Evolutionary conservation across 2,888 invertebrate genomes (phyloP), one percentile per base, ranked within the genome.

Genomic region (Oxytorus armatus): DNA sequence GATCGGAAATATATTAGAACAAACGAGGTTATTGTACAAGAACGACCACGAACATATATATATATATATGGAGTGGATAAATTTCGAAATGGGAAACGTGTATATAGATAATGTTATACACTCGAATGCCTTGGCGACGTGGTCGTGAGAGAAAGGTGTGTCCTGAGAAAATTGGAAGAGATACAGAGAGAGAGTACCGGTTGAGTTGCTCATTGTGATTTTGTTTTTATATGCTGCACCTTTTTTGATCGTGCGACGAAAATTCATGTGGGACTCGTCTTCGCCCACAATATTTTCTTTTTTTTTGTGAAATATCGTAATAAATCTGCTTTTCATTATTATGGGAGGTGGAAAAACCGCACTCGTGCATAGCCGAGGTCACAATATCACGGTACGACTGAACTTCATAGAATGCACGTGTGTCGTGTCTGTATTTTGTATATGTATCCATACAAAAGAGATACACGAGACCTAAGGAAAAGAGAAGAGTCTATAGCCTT

Each of bases 341-440:
- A 23, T 33, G 68, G 61, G 53, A 53, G 39, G 51, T 21, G 51
- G 42, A 53, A 39, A 61, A 36, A 44, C 69, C n/a, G 51, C 23
- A 2, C 29, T 5, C 11, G 25, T 33, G 10, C 51, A 42, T 51
- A 25, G 21, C 23, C 61, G 77, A 68, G 77, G 70, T 77, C 77
- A 70, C 63, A 36, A 23, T 51, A 65, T 63, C 63, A 49, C 63
- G 70, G 47, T 39, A 57, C 21, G 25, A 36, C 23, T 61, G 59
- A 70, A 77, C 70, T 70, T 70, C 69, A 55, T 11, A 14, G 49
- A 63, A 39, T 57, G 63, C 69, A 69, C 51, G 39, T 57, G 44
- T 49, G 21, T 3, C 21, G 66, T 47, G 3, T 36, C 16, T 39
- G 23, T 68, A 11, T n/a, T n/a, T n/a, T 36, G 5, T 61, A 18